Evolutionary conservation across 2,888 invertebrate genomes (phyloP).

Genomic region (Brachylomia viminalis): DNA sequence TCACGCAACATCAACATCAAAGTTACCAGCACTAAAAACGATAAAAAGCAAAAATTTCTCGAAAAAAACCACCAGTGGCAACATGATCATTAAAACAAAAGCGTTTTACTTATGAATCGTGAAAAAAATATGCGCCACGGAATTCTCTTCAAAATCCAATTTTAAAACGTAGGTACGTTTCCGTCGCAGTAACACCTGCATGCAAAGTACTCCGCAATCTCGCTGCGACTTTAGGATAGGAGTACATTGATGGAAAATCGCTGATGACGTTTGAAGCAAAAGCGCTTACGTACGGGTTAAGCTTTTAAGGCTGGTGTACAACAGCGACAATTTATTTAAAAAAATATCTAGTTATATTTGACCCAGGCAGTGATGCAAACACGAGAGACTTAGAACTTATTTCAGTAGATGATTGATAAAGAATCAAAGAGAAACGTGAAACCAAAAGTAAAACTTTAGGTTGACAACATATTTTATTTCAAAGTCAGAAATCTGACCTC

Average conservation of each 20-base stretch:
- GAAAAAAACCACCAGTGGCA: background rate
- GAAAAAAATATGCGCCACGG: conserved; percentile 40
- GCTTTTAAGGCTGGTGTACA: conserved; percentile 31
- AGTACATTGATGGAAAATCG: conserved; percentile 42
- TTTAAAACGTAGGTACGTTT: conserved; percentile 63
- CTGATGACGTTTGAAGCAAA: conserved; percentile 44
- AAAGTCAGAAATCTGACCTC: background rate
- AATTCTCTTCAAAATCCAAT: conserved; percentile 61
- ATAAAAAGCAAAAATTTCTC: background rate
- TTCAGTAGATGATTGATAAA: background rate
- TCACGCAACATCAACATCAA: conserved; percentile 14
- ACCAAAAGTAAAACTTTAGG: background rate
- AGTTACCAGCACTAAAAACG: conserved; percentile 21
- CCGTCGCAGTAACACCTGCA: conserved; percentile 68
- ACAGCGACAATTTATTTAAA: background rate
- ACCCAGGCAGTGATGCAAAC: no score
- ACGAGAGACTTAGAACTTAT: background rate
- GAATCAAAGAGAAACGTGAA: background rate
- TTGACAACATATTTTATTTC: background rate
- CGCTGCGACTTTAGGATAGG: conserved; percentile 49
- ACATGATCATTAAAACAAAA: conserved; percentile 13
- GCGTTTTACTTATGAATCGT: conserved; percentile 20
- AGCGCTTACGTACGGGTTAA: conserved; percentile 31
- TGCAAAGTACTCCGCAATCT: conserved; percentile 68
- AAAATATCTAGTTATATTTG: no score